Evolutionary conservation across 2,888 invertebrate genomes (phyloP), one percentile per base, ranked within the genome.

Genomic region (Synergus japonicus): DNA sequence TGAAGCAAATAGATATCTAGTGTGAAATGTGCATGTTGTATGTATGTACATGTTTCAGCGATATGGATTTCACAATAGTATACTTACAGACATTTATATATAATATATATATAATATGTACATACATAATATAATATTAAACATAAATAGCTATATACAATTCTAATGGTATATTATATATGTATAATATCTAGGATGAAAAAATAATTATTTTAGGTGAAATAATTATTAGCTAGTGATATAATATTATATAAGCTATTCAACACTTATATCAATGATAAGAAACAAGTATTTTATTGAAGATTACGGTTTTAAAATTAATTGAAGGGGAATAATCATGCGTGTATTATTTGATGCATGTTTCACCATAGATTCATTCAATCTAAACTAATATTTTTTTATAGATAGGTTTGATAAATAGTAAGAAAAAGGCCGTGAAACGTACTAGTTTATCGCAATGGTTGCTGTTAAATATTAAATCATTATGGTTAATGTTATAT

Each of bases 381-480:
- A 37, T 73, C 73, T 73, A 73, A 73, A 10, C 73, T 73, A 73
- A 73, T 54, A 54, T 37, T 15, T 69, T 73, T 9, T 22, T 22
- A 5, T 73, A 49, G 15, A 29, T 54, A 73, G 29, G 37, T 37
- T 73, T 73, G 69, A 69, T 54, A 69, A 29, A 13, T 49, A 69
- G 29, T 54, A 73, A 54, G 73, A 73, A 73, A 73, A 54, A 41
- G 41, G 73, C 15, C 73, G 37, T 73, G 10, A 73, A 73, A 73
- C 73, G 73, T 73, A 73, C 73, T 73, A 73, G 73, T 73, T 54
- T 54, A 37, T 73, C 73, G 73, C 73, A 73, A 15, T 73, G 73
- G 37, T 54, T 54, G 73, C 73, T 73, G 73, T 54, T 73, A 73
- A 73, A 73, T 73, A 73, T 73, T 54, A 73, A 73, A 73, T 73